Evolutionary conservation across 2,797 vertebrate species (phyloP).

Genomic region (Oreortyx pictus): DNA sequence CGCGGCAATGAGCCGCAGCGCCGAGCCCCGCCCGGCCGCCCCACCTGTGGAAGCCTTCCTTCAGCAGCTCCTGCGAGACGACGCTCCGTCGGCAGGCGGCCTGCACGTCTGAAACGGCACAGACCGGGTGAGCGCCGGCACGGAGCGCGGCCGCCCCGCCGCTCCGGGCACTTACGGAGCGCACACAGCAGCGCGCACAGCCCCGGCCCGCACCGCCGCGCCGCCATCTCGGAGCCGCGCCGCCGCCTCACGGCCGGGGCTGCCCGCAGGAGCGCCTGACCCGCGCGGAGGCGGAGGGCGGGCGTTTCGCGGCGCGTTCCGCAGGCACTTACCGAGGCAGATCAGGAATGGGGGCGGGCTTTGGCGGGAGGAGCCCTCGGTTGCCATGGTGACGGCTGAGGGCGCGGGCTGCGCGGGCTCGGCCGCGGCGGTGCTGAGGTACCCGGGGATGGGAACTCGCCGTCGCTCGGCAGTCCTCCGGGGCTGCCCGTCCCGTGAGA

Average conservation of each 20-base stretch:
- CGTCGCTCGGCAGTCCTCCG: too few relatives aligned
- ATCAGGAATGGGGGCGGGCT: fast-evolving
- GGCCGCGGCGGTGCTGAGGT: too few relatives aligned
- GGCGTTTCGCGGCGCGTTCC: fast-evolving
- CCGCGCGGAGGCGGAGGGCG: fast-evolving
- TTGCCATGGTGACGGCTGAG: not conserved
- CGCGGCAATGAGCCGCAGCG: too few relatives aligned
- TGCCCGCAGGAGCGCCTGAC: fast-evolving
- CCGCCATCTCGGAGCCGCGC: not conserved
- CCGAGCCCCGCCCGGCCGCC: too few relatives aligned
- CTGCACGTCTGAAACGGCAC: not conserved
- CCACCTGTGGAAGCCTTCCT: not conserved
- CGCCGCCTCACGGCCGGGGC: fast-evolving
- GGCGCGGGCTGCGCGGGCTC: fast-evolving
- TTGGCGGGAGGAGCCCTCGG: fast-evolving
- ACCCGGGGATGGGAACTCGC: too few relatives aligned
- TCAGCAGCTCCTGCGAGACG: not conserved
- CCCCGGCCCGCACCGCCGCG: not conserved
- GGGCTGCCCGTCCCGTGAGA: too few relatives aligned
- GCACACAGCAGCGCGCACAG: not conserved
- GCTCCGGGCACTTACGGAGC: not conserved
- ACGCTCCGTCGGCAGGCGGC: not conserved
- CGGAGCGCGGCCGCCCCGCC: too few relatives aligned
- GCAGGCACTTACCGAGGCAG: fast-evolving
- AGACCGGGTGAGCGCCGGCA: not conserved